Evolutionary conservation across 2,888 invertebrate genomes (phyloP).

Genomic region (Eledone cirrhosa): DNA sequence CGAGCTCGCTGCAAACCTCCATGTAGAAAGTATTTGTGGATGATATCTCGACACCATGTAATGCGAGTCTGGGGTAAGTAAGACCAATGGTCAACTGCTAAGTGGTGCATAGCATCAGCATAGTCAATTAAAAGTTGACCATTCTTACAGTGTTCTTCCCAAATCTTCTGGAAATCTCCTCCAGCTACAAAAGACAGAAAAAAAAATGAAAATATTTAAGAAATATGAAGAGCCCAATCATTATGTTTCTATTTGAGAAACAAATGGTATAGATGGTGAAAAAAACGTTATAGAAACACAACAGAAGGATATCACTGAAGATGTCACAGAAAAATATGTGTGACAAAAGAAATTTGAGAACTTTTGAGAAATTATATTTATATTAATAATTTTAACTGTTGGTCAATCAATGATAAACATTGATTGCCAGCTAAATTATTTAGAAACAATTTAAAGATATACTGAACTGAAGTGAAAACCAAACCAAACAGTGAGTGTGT

Average conservation of each 20-base stretch:
- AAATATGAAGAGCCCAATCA: neutral
- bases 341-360: too few relatives aligned
- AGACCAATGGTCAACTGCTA: conserved; percentile 63
- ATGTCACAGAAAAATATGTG: too few relatives aligned
- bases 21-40: conserved; percentile 57
- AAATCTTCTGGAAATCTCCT: conserved; percentile 51
- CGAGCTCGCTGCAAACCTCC: conserved; percentile 54
- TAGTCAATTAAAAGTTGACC: conserved; percentile 50
- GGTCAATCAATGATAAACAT: too few relatives aligned
- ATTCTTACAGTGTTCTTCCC: conserved; percentile 60
- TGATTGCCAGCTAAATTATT: too few relatives aligned
- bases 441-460: too few relatives aligned
- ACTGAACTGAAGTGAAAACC: too few relatives aligned
- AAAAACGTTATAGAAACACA: too few relatives aligned
- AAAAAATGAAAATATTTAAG: neutral
- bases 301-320: too few relatives aligned
- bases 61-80: conserved; percentile 56
- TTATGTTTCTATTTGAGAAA: neutral
- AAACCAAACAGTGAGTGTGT: too few relatives aligned
- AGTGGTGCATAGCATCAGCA: conserved; percentile 63
- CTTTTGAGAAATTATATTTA: too few relatives aligned
- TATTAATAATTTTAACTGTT: too few relatives aligned
- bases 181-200: conserved; percentile 41
- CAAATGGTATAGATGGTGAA: neutral
- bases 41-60: conserved; percentile 57